Evolutionary conservation across 2,113 vertebrate genomes (phyloP).

Genomic region (Spea multiplicata): DNA sequence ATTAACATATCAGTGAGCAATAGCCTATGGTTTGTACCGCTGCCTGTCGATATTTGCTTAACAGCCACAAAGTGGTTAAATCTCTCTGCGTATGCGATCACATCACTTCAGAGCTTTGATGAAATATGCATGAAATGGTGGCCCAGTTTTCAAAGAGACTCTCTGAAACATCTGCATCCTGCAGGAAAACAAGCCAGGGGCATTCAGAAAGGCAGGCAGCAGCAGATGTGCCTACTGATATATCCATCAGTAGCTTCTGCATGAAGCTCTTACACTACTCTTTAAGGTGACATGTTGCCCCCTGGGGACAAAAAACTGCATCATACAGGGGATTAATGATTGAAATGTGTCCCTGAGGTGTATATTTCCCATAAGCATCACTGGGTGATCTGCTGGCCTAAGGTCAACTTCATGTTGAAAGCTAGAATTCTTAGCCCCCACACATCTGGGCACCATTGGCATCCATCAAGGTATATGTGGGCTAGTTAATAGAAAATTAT

Average conservation of each 20-base stretch:
- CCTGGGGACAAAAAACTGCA: no score
- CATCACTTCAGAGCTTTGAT: slow-evolving; percentile 22
- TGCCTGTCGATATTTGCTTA: neutral
- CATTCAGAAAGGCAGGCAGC: neutral
- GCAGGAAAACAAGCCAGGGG: slow-evolving; percentile 10
- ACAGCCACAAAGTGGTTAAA: slow-evolving; percentile 14
- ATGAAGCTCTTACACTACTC: neutral
- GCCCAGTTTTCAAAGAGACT: slow-evolving; percentile 46
- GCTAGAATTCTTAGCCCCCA: no score
- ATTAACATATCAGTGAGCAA: no score
- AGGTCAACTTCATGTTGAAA: no score
- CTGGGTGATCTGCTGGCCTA: no score
- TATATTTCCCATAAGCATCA: no score
- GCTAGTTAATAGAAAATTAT: no score
- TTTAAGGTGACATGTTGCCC: no score
- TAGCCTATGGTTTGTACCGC: neutral
- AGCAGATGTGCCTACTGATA: slow-evolving; percentile 14
- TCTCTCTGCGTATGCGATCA: neutral
- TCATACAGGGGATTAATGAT: no score
- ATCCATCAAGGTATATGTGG: no score
- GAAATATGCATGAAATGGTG: slow-evolving; percentile 48
- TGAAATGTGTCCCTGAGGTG: no score
- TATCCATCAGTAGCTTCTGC: neutral
- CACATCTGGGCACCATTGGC: no score
- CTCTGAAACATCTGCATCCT: slow-evolving; percentile 25